A percentile compares a stretch with the other conserved stretches of the same genome.
These are phyloP conservation scores for Cylloceria caligata DNA, from an alignment of 2,888 invertebrate species.

Conservation along the genomic window DNA sequence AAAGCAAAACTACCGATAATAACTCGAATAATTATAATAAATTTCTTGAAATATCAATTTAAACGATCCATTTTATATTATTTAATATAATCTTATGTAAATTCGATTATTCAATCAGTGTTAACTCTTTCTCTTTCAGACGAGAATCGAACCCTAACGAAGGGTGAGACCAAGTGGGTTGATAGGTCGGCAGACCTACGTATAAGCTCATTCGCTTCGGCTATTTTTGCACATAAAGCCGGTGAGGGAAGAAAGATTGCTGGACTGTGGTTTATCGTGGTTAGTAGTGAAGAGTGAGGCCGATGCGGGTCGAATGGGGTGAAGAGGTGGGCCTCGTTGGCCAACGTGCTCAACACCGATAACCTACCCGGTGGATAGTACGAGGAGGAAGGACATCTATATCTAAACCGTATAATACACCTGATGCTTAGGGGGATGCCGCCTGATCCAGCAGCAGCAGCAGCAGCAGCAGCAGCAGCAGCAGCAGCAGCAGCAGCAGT, in stretches of 20 bases:
- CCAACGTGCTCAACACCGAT: conserved; percentile 57
- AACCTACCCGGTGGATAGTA: conserved; percentile 26
- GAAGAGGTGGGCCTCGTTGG: conserved; percentile 61
- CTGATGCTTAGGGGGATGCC: conserved; percentile 62
- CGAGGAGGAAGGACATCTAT: conserved; percentile 25
- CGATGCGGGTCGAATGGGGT: conserved; percentile 59
- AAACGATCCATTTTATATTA: not conserved
- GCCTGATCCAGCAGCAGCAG: conserved; percentile 49
- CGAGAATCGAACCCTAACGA: conserved; percentile 29
- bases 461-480: conserved; percentile 46
- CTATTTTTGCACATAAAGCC: conserved; percentile 55
- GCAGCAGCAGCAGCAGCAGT: conserved; percentile 69
- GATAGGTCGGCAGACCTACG: conserved; percentile 10
- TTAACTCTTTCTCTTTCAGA: conserved; percentile 5
- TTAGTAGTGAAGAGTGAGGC: conserved; percentile 44
- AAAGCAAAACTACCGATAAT: too few species aligned
- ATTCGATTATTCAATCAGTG: conserved; percentile 30
- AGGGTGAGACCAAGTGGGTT: not conserved
- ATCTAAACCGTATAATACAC: conserved; percentile 21
- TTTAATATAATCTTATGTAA: not conserved
- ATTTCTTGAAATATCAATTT: too few species aligned
- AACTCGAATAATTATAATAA: too few species aligned
- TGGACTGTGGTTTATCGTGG: conserved; percentile 38
- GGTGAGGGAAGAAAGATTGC: conserved; percentile 51
- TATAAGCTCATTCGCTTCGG: conserved; percentile 26